Base-by-base conservation (phyloP, 2,888 invertebrate genomes). In the Plemyria rubiginata region DNA sequence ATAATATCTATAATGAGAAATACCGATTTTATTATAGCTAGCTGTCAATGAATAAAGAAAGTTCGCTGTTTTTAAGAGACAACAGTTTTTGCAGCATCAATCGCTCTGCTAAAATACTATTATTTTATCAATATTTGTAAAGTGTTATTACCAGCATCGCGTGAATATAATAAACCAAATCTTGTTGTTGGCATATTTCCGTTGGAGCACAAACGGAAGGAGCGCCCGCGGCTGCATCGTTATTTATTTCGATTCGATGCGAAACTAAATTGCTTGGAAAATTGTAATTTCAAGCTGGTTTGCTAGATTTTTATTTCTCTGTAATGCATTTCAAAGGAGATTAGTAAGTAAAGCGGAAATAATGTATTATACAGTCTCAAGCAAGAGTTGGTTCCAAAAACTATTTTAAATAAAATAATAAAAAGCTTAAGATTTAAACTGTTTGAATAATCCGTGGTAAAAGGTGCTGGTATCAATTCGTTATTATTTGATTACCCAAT, bases 161-260 rank as follows among this genome's bases (percentile, higher is more conserved):
- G 9, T 48, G 40, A 51, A 62, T 53, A 48, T 52, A 38, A 11
- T 50, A 38, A 57, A 54, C 45, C 36, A 49, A 50, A 36, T 54
- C 48, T 52, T 41, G 45, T 59, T 62, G 61, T 40, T 54, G 57
- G 51, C 43, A 55, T 48, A 65, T 62, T 65, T 55, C 60, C 46
- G 15, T n/a, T 40, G 9, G 15, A 38, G 54, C 41, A 32, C 49
- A 60, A 56, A 55, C 45, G 13, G 38, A 50, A 62, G 49, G 54
- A 51, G 54, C 52, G 60, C 56, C 54, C n/a, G 36, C n/a, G 52
- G 46, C 62, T 68, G 70, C 68, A 67, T 58, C 62, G 65, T 61
- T 70, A 68, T 71, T 72, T 70, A 70, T 67, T 68, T 66, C 67
- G 45, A 61, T 69, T 70, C 65, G 67, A 62, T 66, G 61, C 67